A percentile compares a stretch with the other conserved stretches of the same genome.
Conservation (phyloP, 2,113 vertebrate genomes). For the Alligator sinensis region DNA sequence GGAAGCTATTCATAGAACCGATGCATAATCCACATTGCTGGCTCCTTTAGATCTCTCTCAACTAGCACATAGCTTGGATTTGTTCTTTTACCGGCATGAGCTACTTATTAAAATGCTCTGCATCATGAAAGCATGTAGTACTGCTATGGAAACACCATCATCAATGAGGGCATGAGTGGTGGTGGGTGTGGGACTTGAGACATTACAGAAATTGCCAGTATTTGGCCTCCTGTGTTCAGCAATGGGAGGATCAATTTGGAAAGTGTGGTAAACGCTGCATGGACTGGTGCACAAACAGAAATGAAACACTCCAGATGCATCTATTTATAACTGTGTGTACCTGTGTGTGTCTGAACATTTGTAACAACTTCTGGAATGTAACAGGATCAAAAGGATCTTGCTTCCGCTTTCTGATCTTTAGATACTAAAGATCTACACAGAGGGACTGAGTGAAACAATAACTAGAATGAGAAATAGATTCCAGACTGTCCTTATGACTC, state of each 20-base stretch:
- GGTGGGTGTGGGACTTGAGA: not conserved
- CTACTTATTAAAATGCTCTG: too few species aligned
- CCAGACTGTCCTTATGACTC: not conserved
- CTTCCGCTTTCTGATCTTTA: not conserved
- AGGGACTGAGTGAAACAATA: not conserved
- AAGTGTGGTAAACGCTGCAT: too few species aligned
- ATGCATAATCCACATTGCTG: not conserved
- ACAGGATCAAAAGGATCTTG: accelerated
- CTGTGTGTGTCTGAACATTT: accelerated
- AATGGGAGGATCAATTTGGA: too few species aligned
- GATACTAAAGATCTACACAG: not conserved
- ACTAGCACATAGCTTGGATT: accelerated
- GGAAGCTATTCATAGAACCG: not conserved
- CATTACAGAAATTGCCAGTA: not conserved
- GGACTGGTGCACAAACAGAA: too few species aligned
- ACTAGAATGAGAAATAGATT: not conserved
- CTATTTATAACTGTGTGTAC: not conserved
- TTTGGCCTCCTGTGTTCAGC: not conserved
- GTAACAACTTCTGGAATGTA: not conserved
- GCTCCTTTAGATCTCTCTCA: accelerated
- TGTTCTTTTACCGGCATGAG: not conserved
- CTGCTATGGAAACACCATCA: not conserved
- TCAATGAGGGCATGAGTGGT: not conserved
- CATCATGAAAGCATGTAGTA: not conserved
- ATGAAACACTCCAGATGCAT: not conserved